A percentile compares a stretch with the other conserved stretches of the same genome.
Evolutionary conservation across 2,113 vertebrate species (phyloP).

Genomic region (Eudyptes chrysolophus): DNA sequence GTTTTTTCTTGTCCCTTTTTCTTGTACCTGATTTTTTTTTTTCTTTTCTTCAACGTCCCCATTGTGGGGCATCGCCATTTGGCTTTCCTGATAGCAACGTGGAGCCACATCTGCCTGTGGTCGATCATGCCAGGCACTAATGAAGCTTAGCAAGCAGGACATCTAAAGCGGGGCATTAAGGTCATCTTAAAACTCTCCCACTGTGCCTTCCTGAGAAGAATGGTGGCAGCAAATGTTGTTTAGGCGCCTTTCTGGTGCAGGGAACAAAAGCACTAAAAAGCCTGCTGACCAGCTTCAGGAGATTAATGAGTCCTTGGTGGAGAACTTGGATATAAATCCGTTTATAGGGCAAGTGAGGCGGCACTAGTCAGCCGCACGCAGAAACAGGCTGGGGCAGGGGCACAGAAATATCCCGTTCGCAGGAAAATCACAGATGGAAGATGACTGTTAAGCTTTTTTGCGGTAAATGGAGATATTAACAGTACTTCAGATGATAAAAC

Average conservation of each 20-base stretch:
- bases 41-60: background rate
- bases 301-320: background rate
- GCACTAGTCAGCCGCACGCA: background rate
- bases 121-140: fast-evolving
- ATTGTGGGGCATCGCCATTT: background rate
- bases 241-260: background rate
- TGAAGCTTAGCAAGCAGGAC: background rate
- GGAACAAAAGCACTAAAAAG: background rate
- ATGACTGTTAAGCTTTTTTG: background rate
- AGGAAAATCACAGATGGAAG: background rate
- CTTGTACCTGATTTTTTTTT: background rate
- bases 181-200: background rate
- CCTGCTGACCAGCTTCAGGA: background rate
- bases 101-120: background rate
- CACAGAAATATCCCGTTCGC: background rate
- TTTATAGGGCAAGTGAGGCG: background rate
- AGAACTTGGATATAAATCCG: background rate
- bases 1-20: background rate
- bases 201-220: background rate
- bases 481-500: background rate
- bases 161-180: background rate
- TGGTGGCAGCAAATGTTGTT: background rate
- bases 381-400: background rate
- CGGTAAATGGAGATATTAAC: background rate
- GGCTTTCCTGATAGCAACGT: background rate